Evolutionary conservation across 2,797 vertebrate genomes (phyloP).

Genomic region (Diglossa cyanea): DNA sequence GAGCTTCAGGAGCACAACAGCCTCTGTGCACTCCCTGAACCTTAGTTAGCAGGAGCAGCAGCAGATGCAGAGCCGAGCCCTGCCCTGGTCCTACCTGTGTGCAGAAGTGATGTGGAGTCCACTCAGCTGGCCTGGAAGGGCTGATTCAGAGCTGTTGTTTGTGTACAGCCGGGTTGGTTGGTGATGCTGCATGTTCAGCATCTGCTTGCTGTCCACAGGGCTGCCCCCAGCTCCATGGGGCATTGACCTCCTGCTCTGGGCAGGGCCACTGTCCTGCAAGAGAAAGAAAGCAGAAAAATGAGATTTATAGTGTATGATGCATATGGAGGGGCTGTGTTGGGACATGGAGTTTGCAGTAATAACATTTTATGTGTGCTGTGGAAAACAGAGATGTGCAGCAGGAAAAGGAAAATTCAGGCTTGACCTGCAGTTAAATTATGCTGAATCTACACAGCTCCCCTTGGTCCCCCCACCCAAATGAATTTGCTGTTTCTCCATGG

Average conservation of each 20-base stretch:
- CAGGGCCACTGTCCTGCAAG: conserved; percentile 84
- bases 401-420: neutral
- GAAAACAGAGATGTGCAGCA: neutral
- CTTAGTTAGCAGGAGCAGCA: fast-evolving
- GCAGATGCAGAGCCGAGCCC: fast-evolving
- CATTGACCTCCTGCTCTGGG: conserved; percentile 74
- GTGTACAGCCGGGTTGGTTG: conserved; percentile 78
- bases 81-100: conserved; percentile 78
- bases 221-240: conserved; percentile 73
- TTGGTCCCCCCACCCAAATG: neutral
- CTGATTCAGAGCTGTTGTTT: conserved; percentile 78
- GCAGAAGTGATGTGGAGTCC: conserved; percentile 82
- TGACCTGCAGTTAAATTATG: neutral
- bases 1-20: neutral
- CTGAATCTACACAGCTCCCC: neutral
- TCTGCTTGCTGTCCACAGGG: conserved; percentile 71
- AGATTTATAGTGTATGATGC: neutral
- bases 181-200: conserved; percentile 80
- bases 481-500: neutral
- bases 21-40: neutral
- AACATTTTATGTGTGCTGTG: neutral
- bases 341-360: neutral
- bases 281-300: neutral
- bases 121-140: conserved; percentile 84
- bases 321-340: fast-evolving